phyloP scores from a whole-genome alignment of 2,113 vertebrate species.

The Arizona elegans region DNA sequence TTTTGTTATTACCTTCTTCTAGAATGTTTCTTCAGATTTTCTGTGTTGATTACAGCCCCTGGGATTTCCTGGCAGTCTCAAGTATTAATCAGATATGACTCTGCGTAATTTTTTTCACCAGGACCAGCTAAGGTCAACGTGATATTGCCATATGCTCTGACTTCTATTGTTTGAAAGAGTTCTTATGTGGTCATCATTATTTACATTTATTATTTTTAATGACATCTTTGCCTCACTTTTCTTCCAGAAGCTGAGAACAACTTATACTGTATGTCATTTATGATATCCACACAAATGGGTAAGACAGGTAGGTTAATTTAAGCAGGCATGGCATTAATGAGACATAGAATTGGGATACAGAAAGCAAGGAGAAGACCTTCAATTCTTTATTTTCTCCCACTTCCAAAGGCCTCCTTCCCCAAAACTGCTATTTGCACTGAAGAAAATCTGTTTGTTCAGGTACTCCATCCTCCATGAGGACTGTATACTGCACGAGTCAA shows the following conservation, averaged over 20 bases:
- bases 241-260: neutral
- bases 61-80: neutral
- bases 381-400: neutral
- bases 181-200: neutral
- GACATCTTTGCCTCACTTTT: neutral
- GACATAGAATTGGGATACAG: neutral
- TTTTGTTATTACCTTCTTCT: neutral
- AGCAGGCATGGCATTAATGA: neutral
- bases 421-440: neutral
- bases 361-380: neutral
- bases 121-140: neutral
- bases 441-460: neutral
- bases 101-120: neutral
- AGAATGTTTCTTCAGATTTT: neutral
- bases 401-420: neutral
- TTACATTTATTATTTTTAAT: neutral
- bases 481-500: no score
- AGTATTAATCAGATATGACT: neutral
- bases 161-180: neutral
- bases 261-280: neutral
- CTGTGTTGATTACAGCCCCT: neutral
- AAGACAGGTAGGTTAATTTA: neutral
- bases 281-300: neutral
- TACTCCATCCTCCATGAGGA: neutral
- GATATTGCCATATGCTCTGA: neutral